Evolutionary conservation across 2,888 invertebrate species (phyloP), one percentile per base, ranked within the genome.

Genomic region (Dascillus cervinus): DNA sequence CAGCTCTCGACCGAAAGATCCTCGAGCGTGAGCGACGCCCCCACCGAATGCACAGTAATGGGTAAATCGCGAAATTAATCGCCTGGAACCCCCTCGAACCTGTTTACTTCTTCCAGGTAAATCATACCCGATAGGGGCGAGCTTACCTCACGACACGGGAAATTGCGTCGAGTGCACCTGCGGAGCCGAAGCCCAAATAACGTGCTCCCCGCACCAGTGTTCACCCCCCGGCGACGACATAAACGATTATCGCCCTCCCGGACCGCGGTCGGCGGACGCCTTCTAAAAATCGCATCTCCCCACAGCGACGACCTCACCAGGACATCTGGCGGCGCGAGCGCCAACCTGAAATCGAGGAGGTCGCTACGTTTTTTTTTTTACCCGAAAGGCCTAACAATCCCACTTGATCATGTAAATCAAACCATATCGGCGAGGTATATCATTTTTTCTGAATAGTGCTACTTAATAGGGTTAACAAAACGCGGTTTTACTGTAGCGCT

Each of bases 111-210:
- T 63, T 62, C 20, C 65, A 79, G 78, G 78, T 38, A 69, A 69
- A 39, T 65, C 71, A 47, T 80, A 80, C 58, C 69, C 71, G 52
- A 70, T 76, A 43, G 80, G 79, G 20, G 76, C 78, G 51, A 66
- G 72, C 42, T 64, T 80, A 45, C 79, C 79, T 5, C 76, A 78
- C 57, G 74, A 76, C 49, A 79, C 79, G 30, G 80, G 79, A 47
- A 79, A 79, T 58, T 80, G 80, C 60, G 68, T 79, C 46, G 78
- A 79, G 56, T 80, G 80, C 58, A 70, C 75, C 54, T 80, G 80
- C 59, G 75, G 72, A 40, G 64, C 67, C 39, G 75, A 73, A 35
- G 74, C 62, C 1, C 62, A 62, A 42, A 57, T 65, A 15, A 60
- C 62, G 27, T 65, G 65, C 46, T 65, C 63, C 4, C 65, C 65